A percentile compares a stretch with the other conserved stretches of the same genome.
phyloP scores from a whole-genome alignment of 53 echinoderm and acorn worm species.

The Zoroaster sp. region DNA sequence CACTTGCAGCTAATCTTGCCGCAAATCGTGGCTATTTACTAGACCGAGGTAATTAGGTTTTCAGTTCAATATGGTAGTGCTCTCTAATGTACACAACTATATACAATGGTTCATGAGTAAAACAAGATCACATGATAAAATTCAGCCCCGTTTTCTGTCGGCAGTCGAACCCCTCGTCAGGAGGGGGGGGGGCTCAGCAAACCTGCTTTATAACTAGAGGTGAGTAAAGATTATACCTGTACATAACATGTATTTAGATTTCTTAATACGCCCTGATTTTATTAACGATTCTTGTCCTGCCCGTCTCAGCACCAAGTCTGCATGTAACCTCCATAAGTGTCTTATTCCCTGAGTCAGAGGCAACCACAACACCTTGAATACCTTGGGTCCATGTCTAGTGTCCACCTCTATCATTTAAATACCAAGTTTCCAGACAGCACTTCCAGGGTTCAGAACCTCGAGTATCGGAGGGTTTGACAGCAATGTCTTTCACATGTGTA shows the following conservation, averaged over 20 bases:
- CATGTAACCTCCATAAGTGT: not conserved
- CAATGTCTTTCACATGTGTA: not conserved
- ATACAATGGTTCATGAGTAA: not conserved
- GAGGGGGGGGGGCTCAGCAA: not conserved
- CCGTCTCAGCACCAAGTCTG: not conserved
- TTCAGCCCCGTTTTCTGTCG: not conserved
- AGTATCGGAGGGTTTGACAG: not conserved
- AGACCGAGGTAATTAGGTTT: not conserved
- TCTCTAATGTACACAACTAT: not conserved
- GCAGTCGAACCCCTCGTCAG: not conserved
- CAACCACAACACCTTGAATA: not conserved
- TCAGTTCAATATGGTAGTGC: not conserved
- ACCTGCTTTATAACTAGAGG: not conserved
- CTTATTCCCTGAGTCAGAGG: conserved; percentile 13
- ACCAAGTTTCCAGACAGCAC: not conserved
- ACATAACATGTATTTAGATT: not conserved
- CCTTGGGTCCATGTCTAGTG: not conserved
- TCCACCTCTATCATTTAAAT: not conserved
- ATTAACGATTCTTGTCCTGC: not conserved
- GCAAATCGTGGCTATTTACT: not conserved
- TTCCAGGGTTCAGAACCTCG: not conserved
- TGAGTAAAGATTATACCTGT: not conserved
- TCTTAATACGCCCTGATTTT: not conserved
- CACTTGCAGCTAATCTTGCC: not conserved
- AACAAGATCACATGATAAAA: not conserved